Percentiles rank a stretch among this genome's conserved stretches.
Conservation (phyloP, 2,888 invertebrate species). For the Papilio protenor region DNA sequence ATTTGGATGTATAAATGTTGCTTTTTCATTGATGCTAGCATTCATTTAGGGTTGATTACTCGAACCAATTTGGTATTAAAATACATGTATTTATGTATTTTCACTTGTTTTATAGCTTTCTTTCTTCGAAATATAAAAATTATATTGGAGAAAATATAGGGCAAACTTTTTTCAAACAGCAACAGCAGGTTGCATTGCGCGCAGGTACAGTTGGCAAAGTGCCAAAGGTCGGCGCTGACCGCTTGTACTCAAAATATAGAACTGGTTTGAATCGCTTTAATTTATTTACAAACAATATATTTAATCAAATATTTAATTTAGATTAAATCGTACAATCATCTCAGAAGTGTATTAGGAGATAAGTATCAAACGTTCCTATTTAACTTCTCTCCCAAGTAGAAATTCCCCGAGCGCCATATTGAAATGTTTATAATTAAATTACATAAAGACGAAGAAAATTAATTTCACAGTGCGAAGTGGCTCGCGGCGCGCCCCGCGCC, state of each 20-base stretch:
- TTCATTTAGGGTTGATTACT: slow-evolving; percentile 5
- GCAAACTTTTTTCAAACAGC: slow-evolving; percentile 23
- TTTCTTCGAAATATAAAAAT: background rate
- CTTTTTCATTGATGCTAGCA: background rate
- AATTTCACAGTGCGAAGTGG: slow-evolving; percentile 83
- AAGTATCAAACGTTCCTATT: slow-evolving; percentile 85
- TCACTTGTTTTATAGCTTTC: background rate
- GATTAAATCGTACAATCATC: slow-evolving; percentile 78
- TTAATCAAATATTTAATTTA: slow-evolving; percentile 71
- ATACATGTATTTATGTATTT: background rate
- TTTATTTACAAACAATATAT: slow-evolving; percentile 47
- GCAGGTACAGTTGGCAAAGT: slow-evolving; percentile 32
- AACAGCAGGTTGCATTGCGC: slow-evolving; percentile 25
- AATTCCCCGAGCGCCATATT: slow-evolving; percentile 83
- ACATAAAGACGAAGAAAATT: slow-evolving; percentile 85
- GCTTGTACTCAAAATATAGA: slow-evolving; percentile 7
- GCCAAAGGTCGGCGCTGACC: slow-evolving; percentile 33
- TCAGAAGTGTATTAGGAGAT: slow-evolving; percentile 82
- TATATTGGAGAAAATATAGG: background rate
- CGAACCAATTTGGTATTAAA: background rate
- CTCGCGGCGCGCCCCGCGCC: slow-evolving; percentile 59
- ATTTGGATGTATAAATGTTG: slow-evolving; percentile 20
- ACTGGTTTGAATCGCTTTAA: slow-evolving; percentile 12
- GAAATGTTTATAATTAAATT: slow-evolving; percentile 85
- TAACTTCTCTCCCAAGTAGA: slow-evolving; percentile 80